phyloP scores from a whole-genome alignment of 2,888 invertebrate species.

The Torymus texanus region DNA sequence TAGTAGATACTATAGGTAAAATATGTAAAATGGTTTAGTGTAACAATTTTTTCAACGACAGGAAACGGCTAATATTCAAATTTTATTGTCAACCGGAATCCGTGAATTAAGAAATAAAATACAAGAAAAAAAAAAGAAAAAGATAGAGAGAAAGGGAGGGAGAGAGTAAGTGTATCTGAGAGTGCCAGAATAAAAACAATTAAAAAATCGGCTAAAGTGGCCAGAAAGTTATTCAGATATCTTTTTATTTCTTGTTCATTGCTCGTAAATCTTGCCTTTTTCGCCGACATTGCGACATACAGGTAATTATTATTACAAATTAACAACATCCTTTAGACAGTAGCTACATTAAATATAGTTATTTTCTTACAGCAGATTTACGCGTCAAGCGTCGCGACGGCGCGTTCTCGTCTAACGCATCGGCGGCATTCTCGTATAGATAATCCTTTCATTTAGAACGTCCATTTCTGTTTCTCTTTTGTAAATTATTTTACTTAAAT shows the following conservation, averaged over 20 bases:
- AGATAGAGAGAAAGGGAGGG: constrained; percentile 1
- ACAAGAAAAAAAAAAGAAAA: constrained; percentile 2
- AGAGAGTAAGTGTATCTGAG: not conserved
- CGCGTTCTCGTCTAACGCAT: constrained; percentile 45
- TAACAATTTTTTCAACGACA: constrained; percentile 16
- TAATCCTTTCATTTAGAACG: not conserved
- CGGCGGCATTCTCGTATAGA: constrained; percentile 38
- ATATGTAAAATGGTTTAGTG: constrained; percentile 18
- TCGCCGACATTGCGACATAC: constrained; percentile 51
- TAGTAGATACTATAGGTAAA: constrained; percentile 14
- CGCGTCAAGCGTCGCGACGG: constrained; percentile 54
- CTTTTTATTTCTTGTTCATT: constrained; percentile 51
- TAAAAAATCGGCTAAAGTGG: constrained; percentile 20
- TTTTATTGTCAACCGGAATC: constrained; percentile 1
- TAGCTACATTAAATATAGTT: constrained; percentile 67
- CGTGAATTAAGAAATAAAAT: not conserved
- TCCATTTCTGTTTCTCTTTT: constrained; percentile 10
- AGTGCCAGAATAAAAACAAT: constrained; percentile 2
- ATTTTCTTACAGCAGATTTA: constrained; percentile 67
- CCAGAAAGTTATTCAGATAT: constrained; percentile 39
- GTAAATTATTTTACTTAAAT: constrained; percentile 22
- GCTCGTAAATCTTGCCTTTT: constrained; percentile 47
- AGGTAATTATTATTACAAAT: constrained; percentile 68
- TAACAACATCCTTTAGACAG: constrained; percentile 68
- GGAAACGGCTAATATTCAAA: constrained; percentile 11